Conservation (phyloP, 1,140 invertebrate genomes). For the Ladona fulva region DNA sequence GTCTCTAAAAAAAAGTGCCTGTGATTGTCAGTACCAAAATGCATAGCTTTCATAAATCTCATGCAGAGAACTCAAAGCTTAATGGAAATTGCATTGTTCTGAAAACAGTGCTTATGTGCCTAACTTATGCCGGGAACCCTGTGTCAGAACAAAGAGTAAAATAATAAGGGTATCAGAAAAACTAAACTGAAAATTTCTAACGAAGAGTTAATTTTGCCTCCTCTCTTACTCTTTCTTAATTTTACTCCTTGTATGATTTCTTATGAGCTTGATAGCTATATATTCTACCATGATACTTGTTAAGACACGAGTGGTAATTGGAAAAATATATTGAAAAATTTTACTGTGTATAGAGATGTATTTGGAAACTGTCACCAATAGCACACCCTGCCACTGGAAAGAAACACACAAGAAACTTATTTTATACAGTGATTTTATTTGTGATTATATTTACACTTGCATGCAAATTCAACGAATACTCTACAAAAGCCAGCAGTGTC, state of each 20-base stretch:
- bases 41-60: constrained; percentile 1
- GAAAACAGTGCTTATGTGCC: not conserved
- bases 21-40: not conserved
- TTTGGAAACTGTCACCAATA: not conserved
- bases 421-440: constrained; percentile 11
- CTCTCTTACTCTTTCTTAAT: not conserved
- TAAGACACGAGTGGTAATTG: not conserved
- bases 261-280: not conserved
- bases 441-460: constrained; percentile 7
- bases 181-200: not conserved
- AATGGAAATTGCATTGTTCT: not conserved
- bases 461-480: not conserved
- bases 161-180: not conserved
- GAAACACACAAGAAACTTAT: constrained; percentile 1
- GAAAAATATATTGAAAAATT: not conserved
- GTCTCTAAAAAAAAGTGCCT: not conserved
- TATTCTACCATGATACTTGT: not conserved
- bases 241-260: not conserved
- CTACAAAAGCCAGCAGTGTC: not conserved
- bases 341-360: not conserved
- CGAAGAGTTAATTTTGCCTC: not conserved
- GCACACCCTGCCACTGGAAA: not conserved
- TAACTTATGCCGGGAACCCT: not conserved
- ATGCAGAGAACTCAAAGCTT: not conserved
- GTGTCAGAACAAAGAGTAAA: not conserved